Evolutionary conservation across 2,888 invertebrate species (phyloP).

Genomic region (Hydropsyche betteni): DNA sequence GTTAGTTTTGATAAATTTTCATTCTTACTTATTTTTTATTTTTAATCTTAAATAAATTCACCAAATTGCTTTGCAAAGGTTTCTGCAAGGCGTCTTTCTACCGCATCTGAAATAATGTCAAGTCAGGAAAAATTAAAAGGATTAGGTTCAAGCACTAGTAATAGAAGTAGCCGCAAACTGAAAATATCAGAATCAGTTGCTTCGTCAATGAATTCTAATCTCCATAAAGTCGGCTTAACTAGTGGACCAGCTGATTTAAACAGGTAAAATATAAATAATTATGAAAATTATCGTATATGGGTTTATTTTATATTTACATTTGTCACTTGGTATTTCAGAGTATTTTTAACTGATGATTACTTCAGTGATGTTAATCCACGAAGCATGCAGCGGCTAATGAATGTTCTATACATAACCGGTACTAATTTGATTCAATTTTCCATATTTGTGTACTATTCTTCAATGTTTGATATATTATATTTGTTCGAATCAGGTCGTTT

Average conservation of each 20-base stretch:
- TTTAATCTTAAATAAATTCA: background rate
- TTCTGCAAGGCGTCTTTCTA: slow-evolving; percentile 80
- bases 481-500: slow-evolving; percentile 77
- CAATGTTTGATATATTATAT: background rate
- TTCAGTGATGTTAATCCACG: slow-evolving; percentile 98
- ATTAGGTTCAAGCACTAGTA: slow-evolving; percentile 72
- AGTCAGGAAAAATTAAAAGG: slow-evolving; percentile 82
- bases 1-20: slow-evolving; percentile 54
- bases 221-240: slow-evolving; percentile 75
- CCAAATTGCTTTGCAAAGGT: slow-evolving; percentile 58
- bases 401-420: slow-evolving; percentile 96
- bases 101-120: slow-evolving; percentile 82
- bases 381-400: slow-evolving; percentile 95
- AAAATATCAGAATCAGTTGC: slow-evolving; percentile 89
- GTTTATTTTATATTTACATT: background rate
- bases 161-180: slow-evolving; percentile 76
- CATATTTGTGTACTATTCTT: background rate
- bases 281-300: background rate
- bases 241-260: slow-evolving; percentile 56
- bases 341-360: slow-evolving; percentile 96
- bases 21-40: background rate
- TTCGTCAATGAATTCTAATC: slow-evolving; percentile 88
- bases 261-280: slow-evolving; percentile 37
- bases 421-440: slow-evolving; percentile 48
- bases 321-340: slow-evolving; percentile 67